Conservation (phyloP, 1,140 invertebrate species). For the Lysiphlebus fabarum region DNA sequence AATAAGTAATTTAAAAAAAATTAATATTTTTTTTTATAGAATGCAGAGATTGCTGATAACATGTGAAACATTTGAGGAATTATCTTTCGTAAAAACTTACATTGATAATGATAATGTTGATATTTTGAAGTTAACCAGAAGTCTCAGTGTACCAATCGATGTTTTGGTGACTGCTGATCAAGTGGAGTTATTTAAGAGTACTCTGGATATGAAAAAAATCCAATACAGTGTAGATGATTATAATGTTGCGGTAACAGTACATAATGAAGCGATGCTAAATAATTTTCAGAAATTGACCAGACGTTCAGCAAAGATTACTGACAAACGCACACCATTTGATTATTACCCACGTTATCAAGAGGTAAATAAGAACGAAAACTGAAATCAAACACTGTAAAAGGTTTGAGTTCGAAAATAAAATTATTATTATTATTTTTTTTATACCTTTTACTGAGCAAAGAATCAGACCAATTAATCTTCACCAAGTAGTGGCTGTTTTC, state of each 20-base stretch:
- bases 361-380: constrained; percentile 24
- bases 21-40: constrained; percentile 20
- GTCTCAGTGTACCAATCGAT: constrained; percentile 27
- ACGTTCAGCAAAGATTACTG: too few species aligned
- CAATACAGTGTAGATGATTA: constrained; percentile 31
- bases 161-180: constrained; percentile 36
- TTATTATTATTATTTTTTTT: too few species aligned
- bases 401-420: too few species aligned
- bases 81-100: constrained; percentile 28
- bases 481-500: too few species aligned
- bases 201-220: constrained; percentile 29
- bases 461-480: too few species aligned
- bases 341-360: constrained; percentile 38
- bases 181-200: constrained; percentile 28
- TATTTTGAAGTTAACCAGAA: constrained; percentile 30
- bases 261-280: constrained; percentile 24
- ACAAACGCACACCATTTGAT: constrained; percentile 24
- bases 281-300: constrained; percentile 14
- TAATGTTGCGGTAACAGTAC: constrained; percentile 32
- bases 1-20: too few species aligned
- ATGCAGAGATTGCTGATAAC: constrained; percentile 34
- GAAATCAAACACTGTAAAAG: too few species aligned
- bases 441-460: too few species aligned
- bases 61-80: constrained; percentile 26
- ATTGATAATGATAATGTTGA: constrained; percentile 33